Evolutionary conservation across 2,888 invertebrate species (phyloP), one percentile per base, ranked within the genome.

Genomic region (Polymixis lichenea): DNA sequence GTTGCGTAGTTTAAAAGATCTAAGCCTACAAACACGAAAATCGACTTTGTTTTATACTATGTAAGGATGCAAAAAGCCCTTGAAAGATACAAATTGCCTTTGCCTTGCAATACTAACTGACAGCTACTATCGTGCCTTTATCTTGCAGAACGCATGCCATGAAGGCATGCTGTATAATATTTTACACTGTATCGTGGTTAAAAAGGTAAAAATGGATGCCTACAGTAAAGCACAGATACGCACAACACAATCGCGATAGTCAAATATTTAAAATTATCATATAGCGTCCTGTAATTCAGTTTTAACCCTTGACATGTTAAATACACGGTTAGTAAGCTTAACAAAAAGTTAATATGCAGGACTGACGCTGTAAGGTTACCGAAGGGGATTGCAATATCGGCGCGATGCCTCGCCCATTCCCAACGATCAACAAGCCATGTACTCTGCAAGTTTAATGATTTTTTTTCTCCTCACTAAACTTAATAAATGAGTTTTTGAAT

Each of bases 371-470:
- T 79, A 79, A 78, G 80, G 73, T 79, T 67, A 71, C 87, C 86
- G 77, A 87, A 87, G 88, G 88, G 89, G 78, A 86, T 89, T 89
- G 90, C 92, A 91, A 91, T 90, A 90, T 91, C 90, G 90, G 89
- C 87, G 68, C 68, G 76, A 79, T 64, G 77, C 83, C 70, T 68
- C 69, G 68, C 75, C 72, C 72, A 78, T 74, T 79, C 65, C 78
- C 46, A 82, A 85, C 86, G 80, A 87, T 90, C 90, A 90, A 91
- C 91, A 91, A 90, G 84, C 84, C 82, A 72, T 83, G 71, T 87
- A 77, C 85, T 86, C 70, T 86, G 82, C 79, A 86, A 89, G 78
- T 88, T 89, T 88, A 87, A 90, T 89, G 82, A 84, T 72, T 72
- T 87, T 49, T 85, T 89, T 88, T 85, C 76, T 83, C 78, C 67